Base-by-base conservation (phyloP, 2,797 vertebrate genomes). In the Myotis vivesi region DNA sequence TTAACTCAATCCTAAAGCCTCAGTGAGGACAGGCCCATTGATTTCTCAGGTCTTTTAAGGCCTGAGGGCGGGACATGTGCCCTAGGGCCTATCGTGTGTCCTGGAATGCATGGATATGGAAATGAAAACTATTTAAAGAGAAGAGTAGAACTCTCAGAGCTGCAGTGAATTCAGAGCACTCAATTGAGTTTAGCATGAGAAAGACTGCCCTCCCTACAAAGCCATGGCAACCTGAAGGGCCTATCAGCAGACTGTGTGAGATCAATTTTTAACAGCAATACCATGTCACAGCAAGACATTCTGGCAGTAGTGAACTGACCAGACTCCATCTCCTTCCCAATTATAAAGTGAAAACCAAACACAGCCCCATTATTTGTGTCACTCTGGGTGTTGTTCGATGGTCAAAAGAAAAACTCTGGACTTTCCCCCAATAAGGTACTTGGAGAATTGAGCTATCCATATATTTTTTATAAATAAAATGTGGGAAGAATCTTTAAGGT, bases 261-360 rank as follows among this genome's bases (percentile, higher is more conserved):
- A 83, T 49, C 28, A 62, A n/a, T 33, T 96, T 93, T 91, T 93
- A 87, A 84, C 2, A 66, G 17, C 15, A 89, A 80, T 53, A 59
- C n/a, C 30, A 84, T 49, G 28, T 89, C 68, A 91, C 4, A 92
- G 64, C n/a, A 79, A 81, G 36, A 84, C 66, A 55, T 22, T 49
- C 30, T 71, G 55, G n/a, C 15, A 36, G 4, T 9, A 68, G 8
- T 12, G 7, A 38, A 44, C 25, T 41, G 2, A 36, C 55, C 19
- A 10, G 13, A 44, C 15, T 66, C 13, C 17, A 82, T 2, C 2
- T 91, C 0, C 79, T 72, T 83, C 8, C 6, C 23, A 80, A 13
- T 51, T 64, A 57, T 72, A 68, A 80, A 87, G n/a, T 69, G 22
- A 82, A 91, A 92, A 80, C 1, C 5, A 49, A 44, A 75, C 5